These are phyloP conservation scores for Ptychobarbus kaznakovi DNA, from an alignment of 2,797 vertebrate genomes.

Conservation along the genomic window DNA sequence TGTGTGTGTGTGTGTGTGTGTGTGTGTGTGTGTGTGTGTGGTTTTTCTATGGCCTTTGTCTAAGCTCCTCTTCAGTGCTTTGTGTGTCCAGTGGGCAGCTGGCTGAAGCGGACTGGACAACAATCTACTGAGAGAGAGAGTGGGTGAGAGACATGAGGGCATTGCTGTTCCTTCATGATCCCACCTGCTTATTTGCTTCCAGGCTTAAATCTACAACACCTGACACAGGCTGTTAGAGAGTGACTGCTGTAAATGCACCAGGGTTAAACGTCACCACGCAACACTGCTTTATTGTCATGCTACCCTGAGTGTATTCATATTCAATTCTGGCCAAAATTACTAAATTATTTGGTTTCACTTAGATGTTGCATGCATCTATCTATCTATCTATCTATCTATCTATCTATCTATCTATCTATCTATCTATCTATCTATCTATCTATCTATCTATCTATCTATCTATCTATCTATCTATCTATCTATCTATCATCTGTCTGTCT, in stretches of 20 bases:
- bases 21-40: neutral
- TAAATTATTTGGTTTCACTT: neutral
- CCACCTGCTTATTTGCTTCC: constrained; percentile 55
- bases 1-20: too few relatives aligned
- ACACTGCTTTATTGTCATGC: constrained; percentile 24
- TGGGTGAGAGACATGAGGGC: constrained; percentile 2
- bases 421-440: neutral
- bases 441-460: neutral
- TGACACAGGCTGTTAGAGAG: constrained; percentile 20
- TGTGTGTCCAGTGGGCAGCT: constrained; percentile 29
- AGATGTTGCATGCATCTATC: neutral
- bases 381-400: neutral
- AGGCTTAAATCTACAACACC: constrained; percentile 39
- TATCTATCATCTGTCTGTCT: neutral
- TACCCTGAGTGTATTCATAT: constrained; percentile 8
- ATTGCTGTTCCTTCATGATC: constrained; percentile 43
- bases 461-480: too few relatives aligned
- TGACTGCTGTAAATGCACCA: neutral
- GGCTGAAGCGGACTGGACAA: neutral
- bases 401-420: constrained; percentile 7
- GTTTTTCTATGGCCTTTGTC: constrained; percentile 8
- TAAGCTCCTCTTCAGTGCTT: constrained; percentile 20
- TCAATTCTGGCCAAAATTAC: neutral
- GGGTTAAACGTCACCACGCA: constrained; percentile 28
- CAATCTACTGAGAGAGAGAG: neutral